Evolutionary conservation across 2,888 invertebrate genomes (phyloP).

Genomic region (Frankliniella intonsa): DNA sequence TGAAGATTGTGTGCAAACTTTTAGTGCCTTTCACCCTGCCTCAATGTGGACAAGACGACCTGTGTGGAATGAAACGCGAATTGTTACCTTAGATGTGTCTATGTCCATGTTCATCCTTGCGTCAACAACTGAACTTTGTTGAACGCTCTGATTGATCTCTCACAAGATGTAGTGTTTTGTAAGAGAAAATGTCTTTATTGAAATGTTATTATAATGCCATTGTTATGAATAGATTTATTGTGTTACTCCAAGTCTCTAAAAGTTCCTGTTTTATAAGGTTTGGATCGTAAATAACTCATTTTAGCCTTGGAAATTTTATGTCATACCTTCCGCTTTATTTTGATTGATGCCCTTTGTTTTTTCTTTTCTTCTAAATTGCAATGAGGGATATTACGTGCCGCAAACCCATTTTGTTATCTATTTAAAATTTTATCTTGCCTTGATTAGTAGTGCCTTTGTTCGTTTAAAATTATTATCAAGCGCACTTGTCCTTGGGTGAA

Average conservation of each 20-base stretch:
- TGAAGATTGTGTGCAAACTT: not conserved
- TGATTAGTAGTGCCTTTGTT: not conserved
- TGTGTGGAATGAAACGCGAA: not conserved
- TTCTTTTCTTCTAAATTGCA: too few relatives aligned
- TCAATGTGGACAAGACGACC: not conserved
- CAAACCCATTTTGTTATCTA: not conserved
- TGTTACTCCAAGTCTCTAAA: not conserved
- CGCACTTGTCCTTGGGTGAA: not conserved
- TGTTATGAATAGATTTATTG: conserved; percentile 13
- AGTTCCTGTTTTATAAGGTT: not conserved
- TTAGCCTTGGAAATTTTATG: not conserved
- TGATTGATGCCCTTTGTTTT: too few relatives aligned
- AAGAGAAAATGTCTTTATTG: conserved; percentile 14
- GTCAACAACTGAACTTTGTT: conserved; percentile 2
- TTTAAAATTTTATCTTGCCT: not conserved
- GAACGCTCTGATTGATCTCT: conserved; percentile 9
- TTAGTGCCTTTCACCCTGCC: conserved; percentile 9
- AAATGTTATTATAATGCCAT: conserved; percentile 9
- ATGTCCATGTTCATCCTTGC: not conserved
- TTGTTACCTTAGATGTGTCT: not conserved
- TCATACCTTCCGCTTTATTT: too few relatives aligned
- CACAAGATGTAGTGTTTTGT: conserved; percentile 22
- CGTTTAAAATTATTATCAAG: not conserved
- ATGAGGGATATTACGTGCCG: too few relatives aligned
- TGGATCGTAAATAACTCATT: not conserved